Conservation (phyloP, 2,797 vertebrate species). For the Todus mexicanus region DNA sequence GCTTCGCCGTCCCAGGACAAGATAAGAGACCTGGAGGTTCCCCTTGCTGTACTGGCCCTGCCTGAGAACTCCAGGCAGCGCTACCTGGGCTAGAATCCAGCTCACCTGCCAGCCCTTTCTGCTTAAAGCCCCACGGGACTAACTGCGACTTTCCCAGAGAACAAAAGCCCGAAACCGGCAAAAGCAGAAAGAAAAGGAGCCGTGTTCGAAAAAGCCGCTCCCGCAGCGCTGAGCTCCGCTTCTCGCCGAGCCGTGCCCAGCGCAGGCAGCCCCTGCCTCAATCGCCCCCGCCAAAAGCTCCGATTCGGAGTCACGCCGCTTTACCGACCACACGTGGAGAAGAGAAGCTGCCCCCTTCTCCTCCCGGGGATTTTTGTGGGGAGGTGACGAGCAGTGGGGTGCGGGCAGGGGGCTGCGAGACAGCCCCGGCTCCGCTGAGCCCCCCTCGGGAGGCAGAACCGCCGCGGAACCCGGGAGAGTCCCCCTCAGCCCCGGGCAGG, state of each 20-base stretch:
- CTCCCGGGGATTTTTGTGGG: fast-evolving
- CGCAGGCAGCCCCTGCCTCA: fast-evolving
- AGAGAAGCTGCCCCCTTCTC: not conserved
- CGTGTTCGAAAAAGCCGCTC: not conserved
- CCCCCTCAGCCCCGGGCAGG: not conserved
- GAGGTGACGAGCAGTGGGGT: fast-evolving
- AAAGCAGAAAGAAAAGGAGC: not conserved
- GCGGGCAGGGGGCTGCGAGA: too few relatives aligned
- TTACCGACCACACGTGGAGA: not conserved
- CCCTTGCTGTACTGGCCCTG: not conserved
- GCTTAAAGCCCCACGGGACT: not conserved
- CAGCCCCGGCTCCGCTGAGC: too few relatives aligned
- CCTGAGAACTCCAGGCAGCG: not conserved
- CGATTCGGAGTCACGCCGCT: not conserved
- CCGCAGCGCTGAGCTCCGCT: not conserved
- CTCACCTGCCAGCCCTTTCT: slow-evolving; percentile 1
- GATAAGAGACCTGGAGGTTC: not conserved
- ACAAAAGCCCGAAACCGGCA: not conserved
- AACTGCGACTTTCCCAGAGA: not conserved
- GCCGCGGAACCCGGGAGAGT: not conserved
- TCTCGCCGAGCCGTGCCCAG: not conserved
- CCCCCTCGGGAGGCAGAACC: not conserved
- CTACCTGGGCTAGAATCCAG: not conserved
- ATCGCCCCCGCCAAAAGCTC: not conserved
- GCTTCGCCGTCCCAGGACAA: not conserved